A percentile compares a stretch with the other conserved stretches of the same genome.
These are phyloP conservation scores for Danaus melanippus DNA, from an alignment of 1,140 invertebrate species.

Conservation along the genomic window DNA sequence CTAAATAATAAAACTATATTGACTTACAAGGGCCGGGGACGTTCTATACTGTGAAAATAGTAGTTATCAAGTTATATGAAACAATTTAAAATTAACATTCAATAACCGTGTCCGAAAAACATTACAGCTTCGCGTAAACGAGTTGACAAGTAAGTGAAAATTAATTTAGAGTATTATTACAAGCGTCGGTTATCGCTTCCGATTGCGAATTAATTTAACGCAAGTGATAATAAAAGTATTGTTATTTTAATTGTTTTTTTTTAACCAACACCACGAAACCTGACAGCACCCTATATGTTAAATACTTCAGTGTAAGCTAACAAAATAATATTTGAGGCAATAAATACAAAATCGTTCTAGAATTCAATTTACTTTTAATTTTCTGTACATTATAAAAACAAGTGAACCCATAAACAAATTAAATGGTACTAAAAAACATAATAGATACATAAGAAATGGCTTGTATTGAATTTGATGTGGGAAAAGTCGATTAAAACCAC, in stretches of 20 bases:
- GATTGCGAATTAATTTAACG: conserved; percentile 57
- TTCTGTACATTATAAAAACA: conserved; percentile 14
- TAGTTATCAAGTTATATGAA: conserved; percentile 11
- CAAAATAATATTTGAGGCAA: too few species aligned
- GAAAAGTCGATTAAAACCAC: too few species aligned
- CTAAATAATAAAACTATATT: background rate
- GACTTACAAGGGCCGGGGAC: conserved; percentile 5
- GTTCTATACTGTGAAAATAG: conserved; percentile 1
- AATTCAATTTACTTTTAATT: conserved; percentile 17
- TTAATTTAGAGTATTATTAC: conserved; percentile 54
- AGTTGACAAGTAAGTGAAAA: conserved; percentile 58
- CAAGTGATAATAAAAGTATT: conserved; percentile 19
- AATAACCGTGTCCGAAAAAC: conserved; percentile 44
- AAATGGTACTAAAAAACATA: conserved; percentile 3
- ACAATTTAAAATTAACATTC: conserved; percentile 34
- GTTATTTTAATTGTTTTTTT: too few species aligned
- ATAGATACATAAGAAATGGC: conserved; percentile 1
- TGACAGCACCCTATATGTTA: too few species aligned
- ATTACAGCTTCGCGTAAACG: conserved; percentile 53
- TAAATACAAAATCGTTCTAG: too few species aligned
- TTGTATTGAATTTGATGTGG: too few species aligned
- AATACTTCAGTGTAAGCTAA: too few species aligned
- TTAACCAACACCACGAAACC: too few species aligned
- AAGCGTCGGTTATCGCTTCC: conserved; percentile 35
- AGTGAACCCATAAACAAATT: conserved; percentile 6